These are phyloP conservation scores for Budorcas taxicolor DNA, from an alignment of 2,113 vertebrate genomes.

Conservation along the genomic window DNA sequence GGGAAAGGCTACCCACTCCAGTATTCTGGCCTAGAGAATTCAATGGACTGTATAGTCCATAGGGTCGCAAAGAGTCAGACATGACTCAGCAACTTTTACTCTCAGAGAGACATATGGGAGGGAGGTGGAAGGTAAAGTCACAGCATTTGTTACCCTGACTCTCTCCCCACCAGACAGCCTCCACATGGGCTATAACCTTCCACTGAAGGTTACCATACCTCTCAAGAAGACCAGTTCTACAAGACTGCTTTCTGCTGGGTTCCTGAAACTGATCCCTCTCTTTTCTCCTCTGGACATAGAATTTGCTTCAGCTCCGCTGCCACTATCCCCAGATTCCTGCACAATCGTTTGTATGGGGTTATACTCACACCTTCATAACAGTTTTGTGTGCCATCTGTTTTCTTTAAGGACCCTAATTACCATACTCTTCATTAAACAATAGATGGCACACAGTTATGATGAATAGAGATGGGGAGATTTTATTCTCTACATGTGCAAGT, in stretches of 20 bases:
- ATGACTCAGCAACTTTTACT: background rate
- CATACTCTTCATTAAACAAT: background rate
- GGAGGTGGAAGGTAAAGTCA: background rate
- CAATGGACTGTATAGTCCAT: background rate
- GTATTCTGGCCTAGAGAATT: background rate
- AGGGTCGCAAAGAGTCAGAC: background rate
- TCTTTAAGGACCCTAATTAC: background rate
- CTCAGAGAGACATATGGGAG: background rate
- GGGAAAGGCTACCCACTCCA: background rate
- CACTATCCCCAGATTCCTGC: background rate
- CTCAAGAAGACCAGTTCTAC: background rate
- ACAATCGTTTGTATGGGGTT: background rate
- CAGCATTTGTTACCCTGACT: background rate
- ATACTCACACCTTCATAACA: background rate
- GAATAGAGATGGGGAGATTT: background rate
- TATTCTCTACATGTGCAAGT: background rate
- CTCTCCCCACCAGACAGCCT: background rate
- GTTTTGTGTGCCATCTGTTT: background rate
- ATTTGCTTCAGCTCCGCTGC: background rate
- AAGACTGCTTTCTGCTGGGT: background rate
- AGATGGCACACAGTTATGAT: background rate
- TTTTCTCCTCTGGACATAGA: background rate
- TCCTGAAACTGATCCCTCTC: background rate
- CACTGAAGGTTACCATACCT: background rate
- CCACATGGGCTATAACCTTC: too few species aligned